phyloP scores from a whole-genome alignment of 2,797 vertebrate genomes.

The Gastrophryne carolinensis region DNA sequence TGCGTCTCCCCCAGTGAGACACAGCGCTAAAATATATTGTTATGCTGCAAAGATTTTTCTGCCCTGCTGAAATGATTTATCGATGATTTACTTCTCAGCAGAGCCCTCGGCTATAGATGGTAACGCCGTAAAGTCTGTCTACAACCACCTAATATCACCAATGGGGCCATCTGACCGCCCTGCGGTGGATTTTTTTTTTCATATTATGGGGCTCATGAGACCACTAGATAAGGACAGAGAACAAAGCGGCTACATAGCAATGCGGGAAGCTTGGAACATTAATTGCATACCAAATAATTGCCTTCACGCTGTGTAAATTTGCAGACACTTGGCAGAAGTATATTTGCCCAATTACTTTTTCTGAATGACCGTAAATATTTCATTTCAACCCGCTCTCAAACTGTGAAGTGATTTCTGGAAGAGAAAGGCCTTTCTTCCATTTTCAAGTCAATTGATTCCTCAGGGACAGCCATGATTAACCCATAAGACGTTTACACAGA shows the following conservation, averaged over 20 bases:
- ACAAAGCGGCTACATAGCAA: background rate
- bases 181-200: background rate
- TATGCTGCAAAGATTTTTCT: background rate
- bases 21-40: too few relatives aligned
- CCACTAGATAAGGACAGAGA: background rate
- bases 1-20: too few relatives aligned
- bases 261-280: background rate
- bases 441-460: background rate
- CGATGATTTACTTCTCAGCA: background rate
- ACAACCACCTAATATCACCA: background rate
- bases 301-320: conserved; percentile 39
- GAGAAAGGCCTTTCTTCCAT: background rate
- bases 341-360: conserved; percentile 39
- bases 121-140: background rate
- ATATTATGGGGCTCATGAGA: background rate
- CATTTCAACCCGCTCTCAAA: background rate
- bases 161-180: background rate
- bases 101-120: background rate
- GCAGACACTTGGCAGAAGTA: conserved; percentile 33
- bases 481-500: background rate
- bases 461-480: background rate
- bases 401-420: conserved; percentile 14
- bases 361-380: conserved; percentile 44
- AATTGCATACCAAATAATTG: conserved; percentile 39
- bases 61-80: background rate